Conservation (phyloP, 1,140 invertebrate genomes). For the Apis cerana region DNA sequence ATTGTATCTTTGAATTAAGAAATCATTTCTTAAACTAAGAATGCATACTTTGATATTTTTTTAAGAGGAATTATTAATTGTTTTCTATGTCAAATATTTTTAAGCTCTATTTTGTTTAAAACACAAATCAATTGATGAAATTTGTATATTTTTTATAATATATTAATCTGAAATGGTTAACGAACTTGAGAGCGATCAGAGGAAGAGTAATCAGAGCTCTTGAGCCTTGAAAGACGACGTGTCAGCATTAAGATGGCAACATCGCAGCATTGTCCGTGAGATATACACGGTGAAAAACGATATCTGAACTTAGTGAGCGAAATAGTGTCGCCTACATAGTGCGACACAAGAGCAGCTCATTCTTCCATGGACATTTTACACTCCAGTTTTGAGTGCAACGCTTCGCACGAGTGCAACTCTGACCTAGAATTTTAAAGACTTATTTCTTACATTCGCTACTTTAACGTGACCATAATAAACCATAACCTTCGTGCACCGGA, state of each 20-base stretch:
- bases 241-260: neutral
- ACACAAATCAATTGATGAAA: neutral
- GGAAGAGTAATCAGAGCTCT: neutral
- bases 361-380: slow-evolving; percentile 24
- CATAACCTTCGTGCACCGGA: slow-evolving; percentile 31
- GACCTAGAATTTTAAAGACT: slow-evolving; percentile 50
- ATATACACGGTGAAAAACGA: slow-evolving; percentile 34
- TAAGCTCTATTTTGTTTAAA: too few species aligned
- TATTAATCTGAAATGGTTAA: neutral
- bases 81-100: too few species aligned
- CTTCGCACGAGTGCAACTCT: slow-evolving; percentile 14
- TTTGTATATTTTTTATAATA: neutral
- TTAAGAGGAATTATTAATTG: too few species aligned
- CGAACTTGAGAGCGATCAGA: neutral
- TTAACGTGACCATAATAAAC: slow-evolving; percentile 35
- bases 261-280: neutral
- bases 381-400: slow-evolving; percentile 1
- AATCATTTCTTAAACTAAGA: neutral
- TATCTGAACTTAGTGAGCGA: slow-evolving; percentile 27
- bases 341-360: neutral
- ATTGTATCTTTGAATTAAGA: neutral
- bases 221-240: slow-evolving; percentile 3
- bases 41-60: neutral
- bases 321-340: slow-evolving; percentile 24
- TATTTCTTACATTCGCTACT: slow-evolving; percentile 8